These are phyloP conservation scores for Pammene aurita DNA, from an alignment of 2,888 invertebrate genomes.

Conservation along the genomic window DNA sequence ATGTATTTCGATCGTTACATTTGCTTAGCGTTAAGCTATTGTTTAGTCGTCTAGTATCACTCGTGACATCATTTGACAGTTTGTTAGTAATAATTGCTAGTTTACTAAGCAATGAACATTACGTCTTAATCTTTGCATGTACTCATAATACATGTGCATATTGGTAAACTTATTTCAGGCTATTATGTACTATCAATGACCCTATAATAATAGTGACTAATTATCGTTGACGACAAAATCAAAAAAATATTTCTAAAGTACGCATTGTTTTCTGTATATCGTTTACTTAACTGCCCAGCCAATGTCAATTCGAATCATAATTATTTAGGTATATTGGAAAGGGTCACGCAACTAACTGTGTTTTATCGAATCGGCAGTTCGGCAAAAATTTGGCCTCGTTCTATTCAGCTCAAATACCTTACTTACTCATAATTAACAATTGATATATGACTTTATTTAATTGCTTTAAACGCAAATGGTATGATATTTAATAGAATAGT, in stretches of 20 bases:
- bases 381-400: conserved; percentile 29
- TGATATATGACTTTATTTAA: not conserved
- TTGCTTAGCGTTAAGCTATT: conserved; percentile 25
- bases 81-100: conserved; percentile 16
- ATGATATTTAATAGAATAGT: not conserved
- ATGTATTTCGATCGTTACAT: conserved; percentile 27
- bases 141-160: too few relatives aligned
- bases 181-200: too few relatives aligned
- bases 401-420: conserved; percentile 6
- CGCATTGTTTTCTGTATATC: too few relatives aligned
- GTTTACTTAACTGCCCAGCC: too few relatives aligned
- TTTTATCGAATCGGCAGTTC: conserved; percentile 21
- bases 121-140: not conserved
- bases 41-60: conserved; percentile 17
- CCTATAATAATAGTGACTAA: too few relatives aligned
- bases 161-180: too few relatives aligned
- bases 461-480: not conserved
- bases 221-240: too few relatives aligned
- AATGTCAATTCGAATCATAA: not conserved
- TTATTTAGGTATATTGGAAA: not conserved
- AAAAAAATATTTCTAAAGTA: too few relatives aligned
- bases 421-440: conserved; percentile 15
- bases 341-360: not conserved
- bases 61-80: conserved; percentile 30
- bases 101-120: not conserved